phyloP scores from a whole-genome alignment of 53 echinoderm and acorn worm species.

The Astropecten irregularis region DNA sequence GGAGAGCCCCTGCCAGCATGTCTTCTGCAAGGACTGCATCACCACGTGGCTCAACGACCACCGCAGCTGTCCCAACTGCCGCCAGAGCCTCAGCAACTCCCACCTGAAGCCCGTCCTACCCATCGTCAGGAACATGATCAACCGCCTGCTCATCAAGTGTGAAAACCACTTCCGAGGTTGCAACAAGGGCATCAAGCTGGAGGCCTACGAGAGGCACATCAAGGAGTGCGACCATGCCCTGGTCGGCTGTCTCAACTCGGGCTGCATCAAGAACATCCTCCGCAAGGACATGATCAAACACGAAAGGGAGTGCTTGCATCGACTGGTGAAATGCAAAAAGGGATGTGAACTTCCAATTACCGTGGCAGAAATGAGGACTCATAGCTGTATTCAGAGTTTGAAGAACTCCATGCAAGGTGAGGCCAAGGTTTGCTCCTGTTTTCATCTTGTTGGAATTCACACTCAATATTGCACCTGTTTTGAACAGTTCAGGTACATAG shows the following conservation, averaged over 20 bases:
- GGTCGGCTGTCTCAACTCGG: constrained; percentile 82
- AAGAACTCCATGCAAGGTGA: constrained; percentile 81
- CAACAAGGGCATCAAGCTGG: constrained; percentile 69
- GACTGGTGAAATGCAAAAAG: constrained; percentile 82
- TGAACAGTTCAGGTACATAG: background rate
- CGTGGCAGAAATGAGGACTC: constrained; percentile 51
- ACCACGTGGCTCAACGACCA: constrained; percentile 86
- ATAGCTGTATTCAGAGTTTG: constrained; percentile 81
- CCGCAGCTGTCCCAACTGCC: constrained; percentile 93
- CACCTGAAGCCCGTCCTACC: constrained; percentile 93
- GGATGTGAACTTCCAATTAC: constrained; percentile 83
- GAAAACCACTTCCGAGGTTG: constrained; percentile 81
- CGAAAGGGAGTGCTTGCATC: constrained; percentile 73
- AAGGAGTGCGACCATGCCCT: constrained; percentile 77
- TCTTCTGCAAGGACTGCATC: constrained; percentile 97
- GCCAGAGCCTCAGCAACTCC: constrained; percentile 66
- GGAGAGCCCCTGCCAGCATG: constrained; percentile 96
- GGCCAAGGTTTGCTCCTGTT: background rate
- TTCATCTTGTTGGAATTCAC: background rate
- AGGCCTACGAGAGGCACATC: constrained; percentile 71
- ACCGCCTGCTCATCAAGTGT: constrained; percentile 78
- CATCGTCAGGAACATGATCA: constrained; percentile 98
- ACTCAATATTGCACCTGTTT: background rate
- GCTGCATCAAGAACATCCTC: constrained; percentile 72
- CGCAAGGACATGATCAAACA: constrained; percentile 78